Base-by-base conservation (phyloP, 2,888 invertebrate species). In the Tiliacea citrago region DNA sequence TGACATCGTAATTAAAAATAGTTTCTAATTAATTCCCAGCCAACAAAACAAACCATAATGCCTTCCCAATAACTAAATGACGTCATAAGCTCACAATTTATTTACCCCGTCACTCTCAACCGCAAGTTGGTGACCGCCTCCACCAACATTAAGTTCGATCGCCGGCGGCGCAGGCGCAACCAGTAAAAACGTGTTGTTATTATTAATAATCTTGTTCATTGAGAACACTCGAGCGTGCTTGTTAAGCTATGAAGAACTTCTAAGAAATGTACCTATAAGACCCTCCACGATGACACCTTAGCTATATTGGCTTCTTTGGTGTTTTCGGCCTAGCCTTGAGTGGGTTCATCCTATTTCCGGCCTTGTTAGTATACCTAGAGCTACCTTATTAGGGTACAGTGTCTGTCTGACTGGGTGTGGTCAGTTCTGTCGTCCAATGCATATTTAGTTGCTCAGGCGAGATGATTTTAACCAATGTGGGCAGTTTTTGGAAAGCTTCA, bases 171-270 rank as follows among this genome's bases (percentile, higher is more conserved):
- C 93, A 90, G 92, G 92, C 94, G 93, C 93, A 90, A 35, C 91
- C 88, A 86, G 92, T 93, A 93, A 93, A 93, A 95, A 94, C 95
- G 91, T 95, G 93, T 94, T 95, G 95, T 95, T 95, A 94, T 95
- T 95, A 93, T 94, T 94, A 95, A 95, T 95, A 95, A 94, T 94
- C 92, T 92, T 91, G 92, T 93, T 94, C 93, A 93, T 92, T 93
- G 92, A 92, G 86, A 89, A 88, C 88, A 87, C 85, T 89, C 86
- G 83, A 83, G 73, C 81, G 77, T 84, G 84, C 75, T 85, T 84
- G 79, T 86, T 86, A 84, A 78, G 82, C 85, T 87, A 90, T 85
- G 79, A 86, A 84, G 80, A 86, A 87, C 83, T 92, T 90, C 91
- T 89, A 71, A 88, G 89, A 91, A 92, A 83, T 85, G 60, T 80